These are phyloP conservation scores for Platanista minor DNA, from an alignment of 2,113 vertebrate genomes.

Conservation along the genomic window DNA sequence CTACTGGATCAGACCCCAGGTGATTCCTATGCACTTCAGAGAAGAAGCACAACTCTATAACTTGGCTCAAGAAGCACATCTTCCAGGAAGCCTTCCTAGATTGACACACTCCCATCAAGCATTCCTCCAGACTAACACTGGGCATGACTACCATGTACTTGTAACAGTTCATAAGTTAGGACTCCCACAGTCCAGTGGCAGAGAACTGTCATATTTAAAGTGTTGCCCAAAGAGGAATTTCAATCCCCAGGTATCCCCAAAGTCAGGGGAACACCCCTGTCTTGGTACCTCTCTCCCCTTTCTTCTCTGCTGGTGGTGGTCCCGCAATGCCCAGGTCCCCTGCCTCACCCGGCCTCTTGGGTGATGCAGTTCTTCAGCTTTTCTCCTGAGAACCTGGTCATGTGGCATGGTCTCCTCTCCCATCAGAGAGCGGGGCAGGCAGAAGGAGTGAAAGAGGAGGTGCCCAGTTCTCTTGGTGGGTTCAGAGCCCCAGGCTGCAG, in stretches of 20 bases:
- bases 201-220: background rate
- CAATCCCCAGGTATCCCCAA: background rate
- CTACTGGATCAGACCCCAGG: background rate
- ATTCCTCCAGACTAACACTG: background rate
- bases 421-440: background rate
- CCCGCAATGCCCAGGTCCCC: too few species aligned
- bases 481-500: background rate
- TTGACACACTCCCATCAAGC: background rate
- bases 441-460: too few species aligned
- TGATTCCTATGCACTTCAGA: background rate
- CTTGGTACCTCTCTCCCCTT: too few species aligned
- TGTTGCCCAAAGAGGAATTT: background rate
- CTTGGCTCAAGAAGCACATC: background rate
- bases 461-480: background rate
- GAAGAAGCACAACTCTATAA: background rate
- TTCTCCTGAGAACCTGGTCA: background rate
- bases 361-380: background rate
- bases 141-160: too few species aligned
- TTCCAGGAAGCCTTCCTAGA: background rate
- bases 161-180: background rate
- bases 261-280: background rate
- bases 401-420: background rate
- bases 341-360: background rate
- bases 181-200: background rate
- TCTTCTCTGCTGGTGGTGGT: background rate